phyloP scores from a whole-genome alignment of 2,113 vertebrate genomes.

The Circaetus gallicus region DNA sequence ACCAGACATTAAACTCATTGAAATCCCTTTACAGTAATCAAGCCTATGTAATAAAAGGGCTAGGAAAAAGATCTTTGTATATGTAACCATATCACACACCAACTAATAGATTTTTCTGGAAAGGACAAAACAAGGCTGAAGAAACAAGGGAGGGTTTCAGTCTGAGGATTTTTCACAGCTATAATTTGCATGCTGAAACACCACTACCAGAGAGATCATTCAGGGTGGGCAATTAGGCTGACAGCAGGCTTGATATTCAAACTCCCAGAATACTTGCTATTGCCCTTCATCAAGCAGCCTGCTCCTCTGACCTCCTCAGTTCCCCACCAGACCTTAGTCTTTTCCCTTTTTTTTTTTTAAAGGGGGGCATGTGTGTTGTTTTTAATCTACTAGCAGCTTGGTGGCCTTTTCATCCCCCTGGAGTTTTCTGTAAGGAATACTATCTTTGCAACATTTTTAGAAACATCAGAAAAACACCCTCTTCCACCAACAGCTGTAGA shows the following conservation, averaged over 20 bases:
- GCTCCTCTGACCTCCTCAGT: neutral
- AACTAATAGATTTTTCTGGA: neutral
- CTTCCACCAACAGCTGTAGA: neutral
- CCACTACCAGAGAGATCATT: neutral
- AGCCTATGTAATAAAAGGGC: constrained; percentile 74
- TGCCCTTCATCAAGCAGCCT: neutral
- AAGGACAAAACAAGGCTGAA: constrained; percentile 14
- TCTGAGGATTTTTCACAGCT: constrained; percentile 13
- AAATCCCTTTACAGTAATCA: constrained; percentile 64
- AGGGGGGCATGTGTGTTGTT: neutral
- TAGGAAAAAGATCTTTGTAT: constrained; percentile 70
- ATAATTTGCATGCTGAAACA: neutral
- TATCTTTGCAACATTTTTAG: neutral
- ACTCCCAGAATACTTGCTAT: neutral
- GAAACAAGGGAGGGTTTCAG: neutral
- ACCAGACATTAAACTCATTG: constrained; percentile 66
- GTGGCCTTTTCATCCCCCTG: neutral
- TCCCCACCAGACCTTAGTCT: neutral
- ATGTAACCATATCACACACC: constrained; percentile 62
- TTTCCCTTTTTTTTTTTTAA: neutral
- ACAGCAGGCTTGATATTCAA: neutral
- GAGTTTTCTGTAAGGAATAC: neutral
- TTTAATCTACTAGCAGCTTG: neutral
- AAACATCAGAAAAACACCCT: neutral
- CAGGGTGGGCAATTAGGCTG: neutral